Evolutionary conservation across 1,140 invertebrate species (phyloP), one percentile per base, ranked within the genome.

Genomic region (Monochamus saltuarius): DNA sequence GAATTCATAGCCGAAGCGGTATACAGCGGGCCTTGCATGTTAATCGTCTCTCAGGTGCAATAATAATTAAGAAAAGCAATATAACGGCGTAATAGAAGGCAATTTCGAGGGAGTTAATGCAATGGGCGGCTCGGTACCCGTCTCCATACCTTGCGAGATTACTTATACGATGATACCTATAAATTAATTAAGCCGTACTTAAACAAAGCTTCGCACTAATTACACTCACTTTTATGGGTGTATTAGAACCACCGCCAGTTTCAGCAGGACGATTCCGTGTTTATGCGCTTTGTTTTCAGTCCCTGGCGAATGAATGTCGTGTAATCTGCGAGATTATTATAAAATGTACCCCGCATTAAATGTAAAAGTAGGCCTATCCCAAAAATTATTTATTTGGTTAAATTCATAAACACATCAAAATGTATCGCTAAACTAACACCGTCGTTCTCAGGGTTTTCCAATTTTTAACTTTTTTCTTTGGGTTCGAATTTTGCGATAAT

Each of bases 111-210:
- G 60, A 62, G 59, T 57, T 65, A 65, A 65, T 62, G 60, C 49
- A 55, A 45, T 39, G 45, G 54, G 56, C 52, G 56, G 39, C 50
- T 50, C 47, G 39, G 45, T 56, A 53, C 47, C 19, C 35, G 16
- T 19, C 13, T 14, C 45, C 7, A 38, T 13, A 38, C 52, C 52
- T 45, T 55, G 35, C 61, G 53, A 66, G 65, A 63, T 66, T 69
- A 68, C 67, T 66, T 68, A 62, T 56, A 66, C 65, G 63, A 64
- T 67, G 61, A 67, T 69, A 69, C 57, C 68, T 64, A 69, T 69
- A 69, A 69, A 69, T 69, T 69, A 65, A 69, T 69, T 69, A 69
- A 66, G 56, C 47, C 49, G 53, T 59, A 62, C 56, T 69, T 69
- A 65, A 64, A 67, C 62, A 61, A 69, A 67, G 65, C 62, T 59